Evolutionary conservation across 2,113 vertebrate species (phyloP), one percentile per base, ranked within the genome.

Genomic region (Lepus americanus): DNA sequence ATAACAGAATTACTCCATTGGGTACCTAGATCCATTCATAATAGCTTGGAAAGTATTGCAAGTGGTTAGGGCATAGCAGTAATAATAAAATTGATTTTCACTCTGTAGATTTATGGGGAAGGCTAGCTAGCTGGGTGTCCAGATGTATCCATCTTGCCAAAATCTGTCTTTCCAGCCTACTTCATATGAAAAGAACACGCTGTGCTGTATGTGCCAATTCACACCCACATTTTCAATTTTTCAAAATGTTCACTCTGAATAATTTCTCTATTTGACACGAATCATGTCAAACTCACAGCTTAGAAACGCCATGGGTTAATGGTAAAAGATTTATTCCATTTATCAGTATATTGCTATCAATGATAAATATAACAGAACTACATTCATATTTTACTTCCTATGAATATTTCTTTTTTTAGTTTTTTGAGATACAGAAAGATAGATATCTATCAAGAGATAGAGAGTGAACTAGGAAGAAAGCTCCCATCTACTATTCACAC

Each of bases 171-270:
- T 88, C 17, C 53, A 36, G 17, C 2, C 11, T 39, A 13, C 22
- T 87, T 79, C 13, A 13, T 14, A 13, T 36, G 31, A 85, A 88
- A 77, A 88, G 31, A 4, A 66, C 5, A 8, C 2, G 5, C 36
- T 64, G 2, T 17, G 12, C 14, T 10, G 0, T 9, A 6, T 20
- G 2, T 55, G 11, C 9, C 23, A 29, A 9, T 36, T 55, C 39
- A 27, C 0, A 63, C 0, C 2, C 4, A 33, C 19, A 19, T 39
- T 44, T 77, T 83, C 87, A 83, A 16, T 27, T 72, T 9, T 14
- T 70, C n/a, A 87, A 0, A 59, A 16, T 1, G 1, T 9, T 11
- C 12, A 64, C n/a, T 92, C 29, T 11, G 3, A 33, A 55, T 53
- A 59, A 66, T 0, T 2, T 74, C 23, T 61, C 14, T 64, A 14